These are phyloP conservation scores for Microtus ochrogaster DNA, from an alignment of 2,113 vertebrate species.

Conservation along the genomic window DNA sequence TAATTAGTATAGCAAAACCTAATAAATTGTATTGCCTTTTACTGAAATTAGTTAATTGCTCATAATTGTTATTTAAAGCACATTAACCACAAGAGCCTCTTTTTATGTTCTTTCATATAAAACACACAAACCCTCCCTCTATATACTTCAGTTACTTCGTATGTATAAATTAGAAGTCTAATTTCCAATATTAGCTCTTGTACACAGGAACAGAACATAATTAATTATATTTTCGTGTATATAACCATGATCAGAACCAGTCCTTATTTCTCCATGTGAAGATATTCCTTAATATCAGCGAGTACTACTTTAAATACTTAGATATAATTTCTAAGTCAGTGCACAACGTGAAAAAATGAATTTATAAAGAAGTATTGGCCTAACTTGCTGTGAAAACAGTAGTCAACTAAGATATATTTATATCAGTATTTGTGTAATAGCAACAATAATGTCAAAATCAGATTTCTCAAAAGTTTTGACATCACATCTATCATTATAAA, in stretches of 20 bases:
- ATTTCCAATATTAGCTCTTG: background rate
- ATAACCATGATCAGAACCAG: background rate
- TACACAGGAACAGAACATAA: background rate
- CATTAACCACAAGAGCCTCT: conserved; percentile 25
- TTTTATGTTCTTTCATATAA: conserved; percentile 29
- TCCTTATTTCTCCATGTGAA: conserved; percentile 31
- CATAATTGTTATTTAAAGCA: conserved; percentile 38
- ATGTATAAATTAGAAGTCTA: background rate
- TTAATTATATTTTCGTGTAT: background rate
- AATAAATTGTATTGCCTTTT: conserved; percentile 15
- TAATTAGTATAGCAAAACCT: background rate
- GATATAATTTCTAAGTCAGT: conserved; percentile 13
- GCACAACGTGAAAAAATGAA: conserved; percentile 1
- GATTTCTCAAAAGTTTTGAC: conserved; percentile 22
- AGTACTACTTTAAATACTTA: conserved; percentile 13
- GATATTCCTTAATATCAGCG: background rate
- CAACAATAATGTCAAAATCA: conserved; percentile 20
- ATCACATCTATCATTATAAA: conserved; percentile 23
- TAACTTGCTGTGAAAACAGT: conserved; percentile 46
- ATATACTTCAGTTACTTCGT: conserved; percentile 36
- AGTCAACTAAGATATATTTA: conserved; percentile 28
- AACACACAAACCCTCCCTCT: background rate
- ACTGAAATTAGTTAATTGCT: conserved; percentile 29
- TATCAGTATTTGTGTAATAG: background rate
- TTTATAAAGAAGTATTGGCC: conserved; percentile 27